A percentile compares a stretch with the other conserved stretches of the same genome.
Conservation (phyloP, 1,140 invertebrate species). For the Halyomorpha halys region DNA sequence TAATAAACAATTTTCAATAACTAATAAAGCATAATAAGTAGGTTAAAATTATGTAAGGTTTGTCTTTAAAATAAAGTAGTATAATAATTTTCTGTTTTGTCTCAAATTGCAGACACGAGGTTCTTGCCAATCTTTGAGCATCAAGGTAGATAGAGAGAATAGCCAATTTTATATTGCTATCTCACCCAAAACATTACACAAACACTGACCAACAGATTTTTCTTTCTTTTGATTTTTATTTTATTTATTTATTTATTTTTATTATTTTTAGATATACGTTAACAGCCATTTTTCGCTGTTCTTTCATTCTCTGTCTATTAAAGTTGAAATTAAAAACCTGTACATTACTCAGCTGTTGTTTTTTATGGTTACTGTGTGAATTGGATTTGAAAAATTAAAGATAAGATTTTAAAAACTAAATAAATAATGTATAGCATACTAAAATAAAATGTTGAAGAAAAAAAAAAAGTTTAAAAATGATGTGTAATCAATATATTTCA, state of each 20-base stretch:
- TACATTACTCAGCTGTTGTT: too few species aligned
- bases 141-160: conserved; percentile 27
- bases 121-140: conserved; percentile 28
- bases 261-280: not conserved
- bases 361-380: too few species aligned
- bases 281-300: too few species aligned
- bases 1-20: too few species aligned
- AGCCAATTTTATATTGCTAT: conserved; percentile 26
- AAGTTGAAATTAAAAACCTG: too few species aligned
- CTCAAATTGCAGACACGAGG: conserved; percentile 25
- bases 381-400: not conserved
- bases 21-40: too few species aligned
- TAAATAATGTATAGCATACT: not conserved
- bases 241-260: not conserved
- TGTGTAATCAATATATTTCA: too few species aligned
- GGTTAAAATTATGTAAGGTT: too few species aligned
- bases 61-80: too few species aligned
- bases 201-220: conserved; percentile 24
- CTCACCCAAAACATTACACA: conserved; percentile 22
- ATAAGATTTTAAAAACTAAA: conserved; percentile 1
- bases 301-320: too few species aligned
- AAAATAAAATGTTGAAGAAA: conserved; percentile 3
- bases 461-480: not conserved
- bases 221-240: not conserved
- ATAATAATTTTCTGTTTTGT: conserved; percentile 23